Evolutionary conservation across 2,888 invertebrate genomes (phyloP).

Genomic region (Ectobius pallidus): DNA sequence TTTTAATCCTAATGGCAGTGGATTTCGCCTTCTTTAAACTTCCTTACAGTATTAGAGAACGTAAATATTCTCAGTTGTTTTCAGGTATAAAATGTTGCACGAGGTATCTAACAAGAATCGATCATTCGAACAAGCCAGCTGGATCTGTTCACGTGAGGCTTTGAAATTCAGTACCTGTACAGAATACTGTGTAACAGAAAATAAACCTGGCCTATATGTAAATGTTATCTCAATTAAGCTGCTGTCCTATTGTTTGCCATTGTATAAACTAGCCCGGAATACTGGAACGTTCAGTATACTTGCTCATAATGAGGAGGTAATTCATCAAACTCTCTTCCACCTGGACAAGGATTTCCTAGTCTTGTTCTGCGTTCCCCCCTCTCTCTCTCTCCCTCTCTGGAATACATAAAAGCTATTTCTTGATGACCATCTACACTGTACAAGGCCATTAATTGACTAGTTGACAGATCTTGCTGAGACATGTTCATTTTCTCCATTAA

Average conservation of each 20-base stretch:
- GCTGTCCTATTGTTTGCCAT: not conserved
- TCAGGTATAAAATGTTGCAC: too few species aligned
- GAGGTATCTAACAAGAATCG: too few species aligned
- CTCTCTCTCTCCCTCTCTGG: too few species aligned
- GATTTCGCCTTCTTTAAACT: too few species aligned
- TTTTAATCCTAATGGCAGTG: too few species aligned
- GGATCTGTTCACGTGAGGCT: too few species aligned
- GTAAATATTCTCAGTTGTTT: too few species aligned
- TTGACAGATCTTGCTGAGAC: constrained; percentile 23
- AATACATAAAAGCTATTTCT: too few species aligned
- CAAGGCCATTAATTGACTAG: not conserved
- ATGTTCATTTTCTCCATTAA: not conserved
- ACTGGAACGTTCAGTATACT: not conserved
- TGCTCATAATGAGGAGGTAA: not conserved
- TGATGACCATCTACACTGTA: not conserved
- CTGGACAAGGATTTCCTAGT: not conserved
- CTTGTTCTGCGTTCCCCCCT: too few species aligned
- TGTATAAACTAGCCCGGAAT: not conserved
- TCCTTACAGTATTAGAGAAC: too few species aligned
- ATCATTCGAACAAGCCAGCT: too few species aligned
- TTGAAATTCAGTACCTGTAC: too few species aligned
- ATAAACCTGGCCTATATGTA: not conserved
- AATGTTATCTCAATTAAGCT: not conserved
- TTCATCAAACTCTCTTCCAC: not conserved
- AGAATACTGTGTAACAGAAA: not conserved